Evolutionary conservation across 2,888 invertebrate genomes (phyloP).

Genomic region (Amphipyra berbera): DNA sequence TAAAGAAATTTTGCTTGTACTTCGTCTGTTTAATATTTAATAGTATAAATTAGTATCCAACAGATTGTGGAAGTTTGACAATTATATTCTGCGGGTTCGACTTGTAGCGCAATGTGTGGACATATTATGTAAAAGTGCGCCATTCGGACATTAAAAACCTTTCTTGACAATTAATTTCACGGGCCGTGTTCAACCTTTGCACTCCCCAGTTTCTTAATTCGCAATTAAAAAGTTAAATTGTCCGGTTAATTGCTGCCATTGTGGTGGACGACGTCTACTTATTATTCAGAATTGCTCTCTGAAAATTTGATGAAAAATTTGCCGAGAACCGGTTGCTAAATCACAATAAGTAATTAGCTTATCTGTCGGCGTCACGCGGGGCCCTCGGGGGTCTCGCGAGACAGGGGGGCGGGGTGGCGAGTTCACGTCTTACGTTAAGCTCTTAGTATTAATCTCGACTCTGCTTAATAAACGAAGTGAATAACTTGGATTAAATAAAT

Average conservation of each 20-base stretch:
- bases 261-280: conserved; percentile 81
- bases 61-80: conserved; percentile 7
- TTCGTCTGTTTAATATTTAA: conserved; percentile 17
- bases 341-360: conserved; percentile 87
- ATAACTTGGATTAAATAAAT: conserved; percentile 79
- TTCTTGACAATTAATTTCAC: conserved; percentile 75
- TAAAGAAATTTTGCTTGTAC: conserved; percentile 17
- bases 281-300: conserved; percentile 80
- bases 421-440: conserved; percentile 80
- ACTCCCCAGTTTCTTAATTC: conserved; percentile 83
- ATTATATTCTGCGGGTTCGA: conserved; percentile 8
- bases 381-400: conserved; percentile 62
- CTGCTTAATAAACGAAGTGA: conserved; percentile 81
- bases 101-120: conserved; percentile 20
- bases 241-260: conserved; percentile 86
- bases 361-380: conserved; percentile 83
- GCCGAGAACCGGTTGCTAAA: conserved; percentile 77
- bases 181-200: conserved; percentile 80
- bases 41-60: background rate
- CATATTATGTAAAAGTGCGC: conserved; percentile 31
- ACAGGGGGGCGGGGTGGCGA: conserved; percentile 56
- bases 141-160: conserved; percentile 60
- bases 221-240: conserved; percentile 88
- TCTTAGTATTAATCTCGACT: conserved; percentile 80
- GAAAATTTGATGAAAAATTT: conserved; percentile 81